Evolutionary conservation across 1,140 invertebrate species (phyloP).

Genomic region (Temnothorax nylanderi): DNA sequence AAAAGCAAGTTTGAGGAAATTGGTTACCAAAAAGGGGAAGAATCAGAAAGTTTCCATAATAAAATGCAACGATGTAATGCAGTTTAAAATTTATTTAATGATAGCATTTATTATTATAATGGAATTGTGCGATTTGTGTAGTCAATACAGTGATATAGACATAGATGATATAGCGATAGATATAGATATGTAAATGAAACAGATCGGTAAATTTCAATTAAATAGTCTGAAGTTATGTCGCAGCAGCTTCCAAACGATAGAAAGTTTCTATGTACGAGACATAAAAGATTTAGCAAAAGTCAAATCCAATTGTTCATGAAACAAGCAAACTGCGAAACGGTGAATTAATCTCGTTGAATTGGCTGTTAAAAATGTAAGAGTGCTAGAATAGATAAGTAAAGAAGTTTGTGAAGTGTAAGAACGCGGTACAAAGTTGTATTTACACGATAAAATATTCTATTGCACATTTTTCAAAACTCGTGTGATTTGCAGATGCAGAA

Average conservation of each 20-base stretch:
- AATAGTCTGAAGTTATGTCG: background rate
- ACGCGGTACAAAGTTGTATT: background rate
- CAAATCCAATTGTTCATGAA: background rate
- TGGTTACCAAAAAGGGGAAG: background rate
- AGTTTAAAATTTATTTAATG: slow-evolving; percentile 28
- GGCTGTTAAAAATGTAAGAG: background rate
- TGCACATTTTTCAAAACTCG: slow-evolving; percentile 19
- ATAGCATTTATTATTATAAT: slow-evolving; percentile 30
- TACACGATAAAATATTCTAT: slow-evolving; percentile 4
- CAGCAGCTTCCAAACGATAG: background rate
- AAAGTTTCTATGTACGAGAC: background rate
- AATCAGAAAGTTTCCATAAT: background rate
- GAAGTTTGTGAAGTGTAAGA: background rate
- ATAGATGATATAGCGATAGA: background rate
- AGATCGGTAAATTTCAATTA: background rate
- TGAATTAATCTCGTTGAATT: background rate
- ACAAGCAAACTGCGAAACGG: background rate
- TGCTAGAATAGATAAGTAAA: background rate
- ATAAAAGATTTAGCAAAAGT: background rate
- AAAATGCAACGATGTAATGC: slow-evolving; percentile 16
- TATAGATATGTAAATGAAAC: background rate
- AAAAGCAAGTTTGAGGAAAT: background rate
- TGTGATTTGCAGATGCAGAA: slow-evolving; percentile 39
- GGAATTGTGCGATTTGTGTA: background rate
- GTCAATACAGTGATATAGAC: background rate